Conservation (phyloP, 2,797 vertebrate genomes). For the Spizella passerina region DNA sequence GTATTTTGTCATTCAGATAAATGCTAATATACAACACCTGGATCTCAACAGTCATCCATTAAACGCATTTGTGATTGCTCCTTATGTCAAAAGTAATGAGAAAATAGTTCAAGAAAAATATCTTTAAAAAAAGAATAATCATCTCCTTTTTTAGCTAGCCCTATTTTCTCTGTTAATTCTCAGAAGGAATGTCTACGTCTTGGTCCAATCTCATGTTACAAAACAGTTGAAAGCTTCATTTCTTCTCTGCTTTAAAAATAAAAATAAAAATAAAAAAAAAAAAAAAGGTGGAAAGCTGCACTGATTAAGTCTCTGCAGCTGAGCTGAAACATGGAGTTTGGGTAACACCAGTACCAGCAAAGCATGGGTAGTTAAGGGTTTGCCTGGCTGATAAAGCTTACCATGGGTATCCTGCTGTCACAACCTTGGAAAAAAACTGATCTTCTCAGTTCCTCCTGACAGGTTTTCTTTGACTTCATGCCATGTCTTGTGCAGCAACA, state of each 20-base stretch:
- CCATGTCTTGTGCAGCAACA: background rate
- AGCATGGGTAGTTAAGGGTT: background rate
- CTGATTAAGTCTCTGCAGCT: background rate
- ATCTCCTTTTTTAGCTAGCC: background rate
- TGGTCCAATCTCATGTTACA: background rate
- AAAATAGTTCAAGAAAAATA: background rate
- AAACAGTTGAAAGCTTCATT: background rate
- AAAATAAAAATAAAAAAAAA: fast-evolving
- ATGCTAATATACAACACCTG: background rate
- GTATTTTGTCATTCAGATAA: background rate
- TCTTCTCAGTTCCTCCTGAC: background rate
- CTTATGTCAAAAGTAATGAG: background rate
- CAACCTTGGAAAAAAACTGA: fast-evolving
- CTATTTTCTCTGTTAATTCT: background rate
- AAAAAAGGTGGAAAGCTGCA: background rate
- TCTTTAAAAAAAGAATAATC: background rate
- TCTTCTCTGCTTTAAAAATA: background rate
- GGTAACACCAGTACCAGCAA: background rate
- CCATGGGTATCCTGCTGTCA: background rate
- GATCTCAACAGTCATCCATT: background rate
- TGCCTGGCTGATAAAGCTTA: background rate
- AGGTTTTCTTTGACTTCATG: background rate
- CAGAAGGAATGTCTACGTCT: background rate
- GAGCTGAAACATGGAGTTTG: background rate
- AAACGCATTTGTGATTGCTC: background rate